Percentiles rank a stretch among this genome's conserved stretches.
phyloP scores from a whole-genome alignment of 2,888 invertebrate genomes.

The Dorcus hopei region DNA sequence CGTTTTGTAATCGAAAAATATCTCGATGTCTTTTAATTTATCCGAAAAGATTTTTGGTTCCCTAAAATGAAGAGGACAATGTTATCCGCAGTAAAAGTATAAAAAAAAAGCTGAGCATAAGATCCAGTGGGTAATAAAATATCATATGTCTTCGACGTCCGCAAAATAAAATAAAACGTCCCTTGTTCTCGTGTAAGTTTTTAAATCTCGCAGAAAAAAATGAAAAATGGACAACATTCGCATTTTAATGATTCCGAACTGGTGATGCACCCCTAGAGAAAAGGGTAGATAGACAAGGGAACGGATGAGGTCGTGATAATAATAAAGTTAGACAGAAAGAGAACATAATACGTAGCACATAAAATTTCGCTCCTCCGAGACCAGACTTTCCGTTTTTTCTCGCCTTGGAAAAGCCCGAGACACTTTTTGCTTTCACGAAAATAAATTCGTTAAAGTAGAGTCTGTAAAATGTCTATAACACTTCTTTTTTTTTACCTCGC shows the following conservation, averaged over 20 bases:
- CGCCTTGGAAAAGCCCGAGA: neutral
- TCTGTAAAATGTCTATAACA: neutral
- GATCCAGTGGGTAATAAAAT: constrained; percentile 9
- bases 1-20: too few relatives aligned
- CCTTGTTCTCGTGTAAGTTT: constrained; percentile 5
- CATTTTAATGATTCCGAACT: constrained; percentile 17
- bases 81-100: too few relatives aligned
- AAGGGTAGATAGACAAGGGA: neutral
- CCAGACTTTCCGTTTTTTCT: neutral
- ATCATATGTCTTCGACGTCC: constrained; percentile 8
- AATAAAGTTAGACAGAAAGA: constrained; percentile 2
- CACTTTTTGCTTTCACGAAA: neutral
- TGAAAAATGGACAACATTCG: constrained; percentile 18
- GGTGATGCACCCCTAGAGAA: constrained; percentile 11
- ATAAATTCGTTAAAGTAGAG: neutral
- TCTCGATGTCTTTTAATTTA: too few relatives aligned
- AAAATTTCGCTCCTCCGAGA: neutral
- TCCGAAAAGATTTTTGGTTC: too few relatives aligned
- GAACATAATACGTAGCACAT: neutral
- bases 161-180: constrained; percentile 15
- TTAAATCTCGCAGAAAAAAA: constrained; percentile 9
- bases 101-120: too few relatives aligned
- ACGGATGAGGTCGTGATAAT: constrained; percentile 2
- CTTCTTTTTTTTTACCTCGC: neutral
- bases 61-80: too few relatives aligned